Base-by-base conservation (phyloP, 2,888 invertebrate genomes). In the Melangyna quadrimaculata region DNA sequence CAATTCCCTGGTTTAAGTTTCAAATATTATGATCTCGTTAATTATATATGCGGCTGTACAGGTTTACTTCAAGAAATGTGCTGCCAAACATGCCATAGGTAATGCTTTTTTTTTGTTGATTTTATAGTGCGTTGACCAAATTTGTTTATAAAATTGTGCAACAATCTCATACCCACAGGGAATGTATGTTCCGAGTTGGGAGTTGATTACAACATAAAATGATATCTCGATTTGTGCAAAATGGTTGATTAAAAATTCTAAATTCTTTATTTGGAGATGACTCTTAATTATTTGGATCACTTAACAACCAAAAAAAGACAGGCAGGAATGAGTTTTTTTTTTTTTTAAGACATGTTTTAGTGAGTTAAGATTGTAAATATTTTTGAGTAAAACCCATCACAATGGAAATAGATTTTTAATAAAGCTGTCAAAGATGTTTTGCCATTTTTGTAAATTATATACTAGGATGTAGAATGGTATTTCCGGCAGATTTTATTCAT, bases 101-200 rank as follows among this genome's bases (percentile, higher is more conserved):
- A 22, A 40, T 29, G 17, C n/a, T n/a, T n/a, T n/a, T n/a, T n/a
- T n/a, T 43, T 53, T 51, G 19, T 32, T 14, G 2, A 37, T 2
- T 3, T 48, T 35, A 59, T 24, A 70, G 63, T 29, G 40, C 67
- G 55, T 51, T 78, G 73, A 48, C 82, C 70, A 79, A 78, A 70
- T 70, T 83, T 40, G 78, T 29, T 48, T 67, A 22, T n/a, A n/a
- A n/a, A n/a, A 51, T 84, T 84, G 59, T 59, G 74, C 19, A 84
- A 79, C 29, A 59, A 12, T 59, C 6, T 17, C 57, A 35, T 22
- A 19, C 14, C n/a, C n/a, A n/a, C n/a, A n/a, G n/a, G 19, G 12
- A 4, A 4, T 37, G 4, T 14, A 69, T 61, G 51, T 12, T 29
- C 63, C 40, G 45, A 71, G 24, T 78, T 40, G 55, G 51, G 17